A percentile compares a stretch with the other conserved stretches of the same genome.
These are phyloP conservation scores for Batillaria attramentaria DNA, from an alignment of 1,140 invertebrate species.

Conservation along the genomic window DNA sequence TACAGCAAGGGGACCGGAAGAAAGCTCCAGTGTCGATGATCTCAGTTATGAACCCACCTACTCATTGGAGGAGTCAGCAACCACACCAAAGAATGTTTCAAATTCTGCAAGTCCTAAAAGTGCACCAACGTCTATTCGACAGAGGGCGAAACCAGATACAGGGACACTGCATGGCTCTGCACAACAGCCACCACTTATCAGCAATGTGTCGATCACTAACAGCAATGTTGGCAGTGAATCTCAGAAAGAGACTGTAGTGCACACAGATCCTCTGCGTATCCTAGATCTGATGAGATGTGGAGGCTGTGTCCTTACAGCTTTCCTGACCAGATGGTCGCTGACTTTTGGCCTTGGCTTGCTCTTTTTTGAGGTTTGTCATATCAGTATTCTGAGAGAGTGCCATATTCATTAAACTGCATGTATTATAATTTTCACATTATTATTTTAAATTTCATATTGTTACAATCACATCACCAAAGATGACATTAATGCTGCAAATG, in stretches of 20 bases:
- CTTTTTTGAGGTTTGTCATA: conserved; percentile 42
- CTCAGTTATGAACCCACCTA: not conserved
- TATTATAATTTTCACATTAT: conserved; percentile 7
- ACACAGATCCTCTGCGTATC: not conserved
- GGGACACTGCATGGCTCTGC: not conserved
- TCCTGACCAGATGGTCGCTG: conserved; percentile 43
- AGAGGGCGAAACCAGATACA: not conserved
- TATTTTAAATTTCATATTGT: no score
- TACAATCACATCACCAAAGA: no score
- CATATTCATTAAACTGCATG: not conserved
- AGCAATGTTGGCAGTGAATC: not conserved
- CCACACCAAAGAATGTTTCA: not conserved
- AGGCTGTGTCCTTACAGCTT: conserved; percentile 42
- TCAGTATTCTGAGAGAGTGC: no score
- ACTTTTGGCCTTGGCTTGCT: conserved; percentile 37
- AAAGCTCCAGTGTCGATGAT: not conserved
- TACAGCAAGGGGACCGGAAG: not conserved
- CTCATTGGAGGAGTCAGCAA: not conserved
- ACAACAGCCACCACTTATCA: not conserved
- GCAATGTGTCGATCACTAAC: not conserved
- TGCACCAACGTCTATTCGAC: not conserved
- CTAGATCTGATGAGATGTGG: conserved; percentile 42
- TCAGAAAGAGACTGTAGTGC: not conserved
- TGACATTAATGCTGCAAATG: no score
- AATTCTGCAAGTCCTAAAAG: not conserved